Percentiles rank a stretch among this genome's conserved stretches.
Evolutionary conservation across 2,113 vertebrate species (phyloP).

Genomic region (Corythornis cristatus): DNA sequence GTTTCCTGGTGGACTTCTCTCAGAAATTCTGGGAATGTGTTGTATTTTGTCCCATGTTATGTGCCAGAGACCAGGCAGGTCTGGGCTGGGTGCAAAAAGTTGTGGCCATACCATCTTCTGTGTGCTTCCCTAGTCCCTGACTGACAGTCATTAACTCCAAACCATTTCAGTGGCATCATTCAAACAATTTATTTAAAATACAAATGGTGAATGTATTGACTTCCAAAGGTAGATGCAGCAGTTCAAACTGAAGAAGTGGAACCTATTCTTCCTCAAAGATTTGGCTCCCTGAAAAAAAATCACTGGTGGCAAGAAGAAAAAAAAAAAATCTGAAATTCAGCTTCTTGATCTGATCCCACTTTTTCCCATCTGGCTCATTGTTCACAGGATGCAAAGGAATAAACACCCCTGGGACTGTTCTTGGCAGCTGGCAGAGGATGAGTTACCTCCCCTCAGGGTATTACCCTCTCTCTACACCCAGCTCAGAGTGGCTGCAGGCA

Average conservation of each 20-base stretch:
- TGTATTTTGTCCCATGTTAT: background rate
- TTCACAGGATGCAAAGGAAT: background rate
- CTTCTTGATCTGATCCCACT: background rate
- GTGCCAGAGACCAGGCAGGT: background rate
- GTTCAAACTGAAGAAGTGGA: background rate
- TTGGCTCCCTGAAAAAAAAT: background rate
- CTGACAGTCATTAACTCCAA: background rate
- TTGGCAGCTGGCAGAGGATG: background rate
- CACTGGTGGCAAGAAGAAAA: background rate
- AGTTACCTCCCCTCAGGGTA: background rate
- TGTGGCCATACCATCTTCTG: background rate
- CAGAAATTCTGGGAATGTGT: background rate
- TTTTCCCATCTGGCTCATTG: background rate
- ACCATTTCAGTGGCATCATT: background rate
- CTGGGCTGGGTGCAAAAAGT: background rate
- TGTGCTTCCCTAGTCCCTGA: background rate
- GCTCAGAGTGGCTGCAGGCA: background rate
- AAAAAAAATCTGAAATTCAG: background rate
- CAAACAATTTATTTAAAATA: background rate
- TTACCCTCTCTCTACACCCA: background rate
- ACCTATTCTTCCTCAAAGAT: background rate
- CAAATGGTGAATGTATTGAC: background rate
- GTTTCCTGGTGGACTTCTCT: background rate
- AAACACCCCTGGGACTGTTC: rapidly evolving
- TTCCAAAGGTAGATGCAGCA: background rate